These are phyloP conservation scores for Torymus tubicola DNA, from an alignment of 2,888 invertebrate species.

Conservation along the genomic window DNA sequence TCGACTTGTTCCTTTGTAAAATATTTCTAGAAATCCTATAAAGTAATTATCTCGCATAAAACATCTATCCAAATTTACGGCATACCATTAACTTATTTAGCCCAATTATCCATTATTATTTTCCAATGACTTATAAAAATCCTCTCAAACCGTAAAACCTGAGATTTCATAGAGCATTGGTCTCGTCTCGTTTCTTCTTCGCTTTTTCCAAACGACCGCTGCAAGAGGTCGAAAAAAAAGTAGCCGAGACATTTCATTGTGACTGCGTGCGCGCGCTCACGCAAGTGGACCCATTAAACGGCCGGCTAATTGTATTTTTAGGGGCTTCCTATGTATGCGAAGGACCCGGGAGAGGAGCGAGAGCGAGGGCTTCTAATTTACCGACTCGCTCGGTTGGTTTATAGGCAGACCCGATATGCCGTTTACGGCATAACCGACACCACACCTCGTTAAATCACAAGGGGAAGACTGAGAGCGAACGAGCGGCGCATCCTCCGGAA, in stretches of 20 bases:
- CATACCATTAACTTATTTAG: no score
- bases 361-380: conserved; percentile 68
- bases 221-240: conserved; percentile 18
- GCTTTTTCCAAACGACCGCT: conserved; percentile 11
- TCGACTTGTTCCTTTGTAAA: no score
- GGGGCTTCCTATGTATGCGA: conserved; percentile 66
- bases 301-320: conserved; percentile 74
- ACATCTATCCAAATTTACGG: no score
- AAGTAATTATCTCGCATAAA: background rate
- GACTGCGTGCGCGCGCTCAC: conserved; percentile 24
- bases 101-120: background rate
- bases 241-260: conserved; percentile 35
- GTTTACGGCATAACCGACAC: conserved; percentile 73
- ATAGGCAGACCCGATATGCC: conserved; percentile 70
- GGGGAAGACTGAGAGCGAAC: conserved; percentile 58
- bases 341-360: conserved; percentile 16
- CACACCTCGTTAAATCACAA: conserved; percentile 74
- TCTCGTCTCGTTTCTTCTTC: background rate
- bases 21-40: no score
- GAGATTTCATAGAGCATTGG: background rate
- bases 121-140: background rate
- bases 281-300: conserved; percentile 62
- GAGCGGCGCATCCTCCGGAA: conserved; percentile 58
- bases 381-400: conserved; percentile 72
- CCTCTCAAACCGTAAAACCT: background rate